These are phyloP conservation scores for Girardinichthys multiradiatus DNA, from an alignment of 2,113 vertebrate species.

Conservation along the genomic window DNA sequence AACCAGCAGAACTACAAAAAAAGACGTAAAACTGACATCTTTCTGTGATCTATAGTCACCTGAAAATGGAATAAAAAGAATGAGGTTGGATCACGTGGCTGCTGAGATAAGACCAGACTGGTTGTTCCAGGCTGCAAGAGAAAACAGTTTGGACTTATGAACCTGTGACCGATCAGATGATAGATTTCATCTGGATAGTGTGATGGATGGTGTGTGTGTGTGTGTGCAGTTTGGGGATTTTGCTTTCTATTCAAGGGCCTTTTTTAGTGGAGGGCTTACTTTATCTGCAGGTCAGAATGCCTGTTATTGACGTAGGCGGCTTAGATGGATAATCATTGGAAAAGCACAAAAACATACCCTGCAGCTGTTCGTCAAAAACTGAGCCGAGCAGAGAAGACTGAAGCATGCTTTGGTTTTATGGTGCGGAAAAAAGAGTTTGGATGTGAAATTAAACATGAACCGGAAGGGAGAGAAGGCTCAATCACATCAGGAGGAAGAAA, in stretches of 20 bases:
- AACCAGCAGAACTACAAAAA: neutral
- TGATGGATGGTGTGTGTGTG: neutral
- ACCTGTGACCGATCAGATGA: neutral
- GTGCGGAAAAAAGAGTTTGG: neutral
- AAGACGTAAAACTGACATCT: too few relatives aligned
- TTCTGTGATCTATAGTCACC: too few relatives aligned
- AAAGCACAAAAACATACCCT: neutral
- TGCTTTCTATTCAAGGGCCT: slow-evolving; percentile 1
- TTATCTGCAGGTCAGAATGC: slow-evolving; percentile 18
- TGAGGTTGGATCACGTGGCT: too few relatives aligned
- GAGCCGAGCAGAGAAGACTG: slow-evolving; percentile 15
- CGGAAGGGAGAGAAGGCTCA: neutral
- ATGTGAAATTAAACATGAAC: too few relatives aligned
- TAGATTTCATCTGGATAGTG: neutral
- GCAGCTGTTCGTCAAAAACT: slow-evolving; percentile 22
- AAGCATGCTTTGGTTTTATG: neutral
- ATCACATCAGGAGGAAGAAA: neutral
- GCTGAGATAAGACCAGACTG: neutral
- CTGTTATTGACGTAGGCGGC: slow-evolving; percentile 18
- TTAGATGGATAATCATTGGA: slow-evolving; percentile 28
- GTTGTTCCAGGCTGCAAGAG: neutral
- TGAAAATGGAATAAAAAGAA: too few relatives aligned
- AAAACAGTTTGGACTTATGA: neutral
- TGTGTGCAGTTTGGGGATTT: too few relatives aligned
- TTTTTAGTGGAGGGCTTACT: slow-evolving; percentile 28